phyloP scores from a whole-genome alignment of 2,797 vertebrate genomes.

The Chrysocyon brachyurus region DNA sequence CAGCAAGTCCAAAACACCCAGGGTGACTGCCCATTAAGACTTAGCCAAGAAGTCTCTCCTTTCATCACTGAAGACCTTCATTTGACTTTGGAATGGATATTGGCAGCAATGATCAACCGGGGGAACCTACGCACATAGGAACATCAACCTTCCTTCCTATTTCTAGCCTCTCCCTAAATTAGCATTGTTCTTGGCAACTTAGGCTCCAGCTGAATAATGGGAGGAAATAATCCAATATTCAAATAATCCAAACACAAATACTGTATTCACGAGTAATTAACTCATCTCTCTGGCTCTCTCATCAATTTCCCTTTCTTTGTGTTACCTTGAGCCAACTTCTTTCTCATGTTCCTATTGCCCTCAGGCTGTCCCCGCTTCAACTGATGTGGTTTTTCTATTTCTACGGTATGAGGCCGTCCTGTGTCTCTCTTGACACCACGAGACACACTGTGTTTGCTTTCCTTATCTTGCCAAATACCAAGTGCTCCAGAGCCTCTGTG shows the following conservation, averaged over 20 bases:
- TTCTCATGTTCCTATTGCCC: background rate
- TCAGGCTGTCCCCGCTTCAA: background rate
- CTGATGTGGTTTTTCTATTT: background rate
- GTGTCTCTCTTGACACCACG: background rate
- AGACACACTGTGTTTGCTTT: rapidly evolving
- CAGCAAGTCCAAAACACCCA: background rate
- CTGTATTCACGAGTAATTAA: background rate
- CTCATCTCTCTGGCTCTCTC: background rate
- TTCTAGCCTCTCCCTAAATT: background rate
- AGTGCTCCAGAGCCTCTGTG: no score
- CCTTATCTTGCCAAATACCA: background rate
- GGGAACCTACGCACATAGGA: background rate
- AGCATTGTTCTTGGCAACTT: background rate
- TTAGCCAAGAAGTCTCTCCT: background rate
- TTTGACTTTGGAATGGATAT: background rate
- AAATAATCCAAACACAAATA: background rate
- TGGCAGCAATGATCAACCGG: no score
- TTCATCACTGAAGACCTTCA: background rate
- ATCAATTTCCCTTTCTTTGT: background rate
- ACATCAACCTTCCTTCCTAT: no score
- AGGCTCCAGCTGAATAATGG: background rate
- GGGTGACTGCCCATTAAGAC: no score
- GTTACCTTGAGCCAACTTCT: background rate
- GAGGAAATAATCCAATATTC: background rate
- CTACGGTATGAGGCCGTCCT: background rate